Evolutionary conservation across 2,113 vertebrate genomes (phyloP).

Genomic region (Neopipo cinnamomea): DNA sequence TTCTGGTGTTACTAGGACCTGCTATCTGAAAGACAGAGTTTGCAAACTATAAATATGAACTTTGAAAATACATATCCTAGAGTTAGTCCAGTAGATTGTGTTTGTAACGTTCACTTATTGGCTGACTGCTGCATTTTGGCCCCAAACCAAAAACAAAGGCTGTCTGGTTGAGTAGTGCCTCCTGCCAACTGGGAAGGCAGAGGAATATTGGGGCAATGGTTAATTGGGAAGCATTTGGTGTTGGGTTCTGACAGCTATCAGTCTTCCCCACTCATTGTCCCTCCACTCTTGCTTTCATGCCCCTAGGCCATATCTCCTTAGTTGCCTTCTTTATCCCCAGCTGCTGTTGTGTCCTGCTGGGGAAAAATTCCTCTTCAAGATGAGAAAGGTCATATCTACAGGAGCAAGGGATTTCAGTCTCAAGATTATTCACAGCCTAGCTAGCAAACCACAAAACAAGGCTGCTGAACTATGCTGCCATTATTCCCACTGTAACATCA

Average conservation of each 20-base stretch:
- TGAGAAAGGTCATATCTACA: neutral
- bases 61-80: constrained; percentile 66
- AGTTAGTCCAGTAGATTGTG: constrained; percentile 59
- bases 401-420: neutral
- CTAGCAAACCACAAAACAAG: neutral
- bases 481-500: neutral
- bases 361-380: neutral
- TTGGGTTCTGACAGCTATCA: neutral
- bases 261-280: neutral
- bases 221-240: neutral
- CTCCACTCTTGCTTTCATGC: neutral
- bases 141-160: neutral
- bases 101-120: constrained; percentile 41
- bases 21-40: constrained; percentile 69
- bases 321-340: neutral
- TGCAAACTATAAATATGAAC: constrained; percentile 70
- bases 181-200: neutral
- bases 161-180: neutral
- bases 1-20: constrained; percentile 71
- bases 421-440: neutral
- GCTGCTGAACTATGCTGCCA: neutral
- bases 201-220: neutral
- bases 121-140: constrained; percentile 38
- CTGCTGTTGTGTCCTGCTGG: neutral
- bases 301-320: neutral